Evolutionary conservation across 2,113 vertebrate species (phyloP), one percentile per base, ranked within the genome.

Genomic region (Scartelaos histophorus): DNA sequence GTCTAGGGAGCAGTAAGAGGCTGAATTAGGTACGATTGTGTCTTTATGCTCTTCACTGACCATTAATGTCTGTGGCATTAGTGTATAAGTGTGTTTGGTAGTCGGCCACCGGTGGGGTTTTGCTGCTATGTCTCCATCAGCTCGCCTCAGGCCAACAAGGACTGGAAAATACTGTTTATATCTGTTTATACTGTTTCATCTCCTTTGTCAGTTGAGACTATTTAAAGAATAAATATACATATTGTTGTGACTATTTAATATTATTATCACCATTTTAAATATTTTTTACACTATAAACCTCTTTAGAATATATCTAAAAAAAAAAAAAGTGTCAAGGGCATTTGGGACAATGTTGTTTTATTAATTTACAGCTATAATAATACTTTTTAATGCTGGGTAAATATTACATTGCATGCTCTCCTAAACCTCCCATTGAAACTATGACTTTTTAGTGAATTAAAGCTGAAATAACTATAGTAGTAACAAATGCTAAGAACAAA

Each of bases 401-500:
- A 54, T 54, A n/a, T 54, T 54, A 56, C 56, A 58, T 5, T 25
- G 13, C 56, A 58, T 25, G 54, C 54, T 51, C 49, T 17, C 10
- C 16, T 49, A 49, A 49, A 49, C 15, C 47, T 16, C 15, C 47
- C 47, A 49, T 5, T 49, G 16, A 3, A 49, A 16, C 2, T 53
- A 4, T n/a, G 1, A 53, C 17, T n/a, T 53, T 53, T 54, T n/a
- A n/a, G 51, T 54, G 19, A 19, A 0, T 53, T 29, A 7, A n/a
- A 54, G 51, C 6, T 21, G 51, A 21, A 54, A 54, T 54, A 11
- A 54, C 51, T 54, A n/a, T 58, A 9, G 25, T 34, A 34, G 12
- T 61, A 25, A 25, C 25, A 61, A 34, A 65, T 67, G 62, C 61
- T 13, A 6, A 25, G 12, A 46, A 74, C 13, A 60, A 78, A 69